Base-by-base conservation (phyloP, 2,888 invertebrate species). In the Ennomos erosarius region DNA sequence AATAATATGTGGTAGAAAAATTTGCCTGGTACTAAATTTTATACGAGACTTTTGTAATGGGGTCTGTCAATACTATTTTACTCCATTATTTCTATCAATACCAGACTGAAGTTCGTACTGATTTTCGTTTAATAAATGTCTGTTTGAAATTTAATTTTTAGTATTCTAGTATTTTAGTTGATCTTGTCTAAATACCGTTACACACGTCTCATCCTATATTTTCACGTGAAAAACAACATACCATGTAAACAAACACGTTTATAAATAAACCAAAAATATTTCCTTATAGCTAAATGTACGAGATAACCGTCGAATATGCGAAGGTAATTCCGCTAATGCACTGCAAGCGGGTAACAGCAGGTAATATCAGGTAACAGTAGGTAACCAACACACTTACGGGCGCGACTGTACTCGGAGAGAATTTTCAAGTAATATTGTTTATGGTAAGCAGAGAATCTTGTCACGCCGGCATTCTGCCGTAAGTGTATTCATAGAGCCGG, bases 371-470 rank as follows among this genome's bases (percentile, higher is more conserved):
- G 50, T 26, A 52, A n/a, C 37, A 8, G 10, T 26, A 33, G 12
- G 54, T 52, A 42, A 45, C 13, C 39, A 37, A 39, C 37, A 48
- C 55, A 52, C 60, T 55, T 43, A 36, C 38, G 55, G 12, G 12
- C 35, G 54, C 55, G 51, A 62, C 64, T 57, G 61, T 63, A 63
- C 62, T 54, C 55, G 36, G 49, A 33, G 73, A 72, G 74, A 76
- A 75, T 81, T 81, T 78, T 74, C 75, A 76, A 80, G 82, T 87
- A 84, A 87, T 84, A 88, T 85, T 87, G 86, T 88, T 89, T 88
- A 89, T 87, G 88, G 74, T 88, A 88, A 89, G 88, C 81, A 84
- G 88, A 85, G 85, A 88, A 85, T 87, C 88, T 87, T 90, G 89
- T 88, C 85, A 71, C 75, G 78, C 76, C 76, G 80, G 76, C 78